Evolutionary conservation across 2,888 invertebrate genomes (phyloP).

Genomic region (Eristalis pertinax): DNA sequence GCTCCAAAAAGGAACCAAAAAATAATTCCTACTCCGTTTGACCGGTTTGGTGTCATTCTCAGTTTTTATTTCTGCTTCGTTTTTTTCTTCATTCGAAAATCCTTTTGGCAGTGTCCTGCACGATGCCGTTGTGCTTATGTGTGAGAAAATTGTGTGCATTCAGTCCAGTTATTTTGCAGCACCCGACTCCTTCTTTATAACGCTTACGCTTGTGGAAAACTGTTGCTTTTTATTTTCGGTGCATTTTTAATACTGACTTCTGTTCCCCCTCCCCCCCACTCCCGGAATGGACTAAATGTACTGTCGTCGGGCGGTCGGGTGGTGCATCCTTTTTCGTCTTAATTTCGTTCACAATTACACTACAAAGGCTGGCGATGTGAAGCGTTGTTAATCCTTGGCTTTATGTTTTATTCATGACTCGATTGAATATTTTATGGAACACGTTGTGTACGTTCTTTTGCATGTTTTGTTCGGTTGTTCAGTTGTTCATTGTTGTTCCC

Average conservation of each 20-base stretch:
- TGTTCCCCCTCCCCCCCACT: no score
- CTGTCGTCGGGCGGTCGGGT: no score
- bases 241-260: conserved; percentile 29
- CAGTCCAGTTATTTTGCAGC: conserved; percentile 14
- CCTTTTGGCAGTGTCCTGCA: conserved; percentile 32
- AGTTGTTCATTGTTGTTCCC: neutral
- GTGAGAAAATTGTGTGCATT: conserved; percentile 10
- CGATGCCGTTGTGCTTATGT: conserved; percentile 13
- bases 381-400: conserved; percentile 56
- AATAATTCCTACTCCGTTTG: conserved; percentile 49
- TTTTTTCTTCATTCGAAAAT: neutral
- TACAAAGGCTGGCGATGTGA: conserved; percentile 22
- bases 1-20: conserved; percentile 44
- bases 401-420: conserved; percentile 66
- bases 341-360: conserved; percentile 61
- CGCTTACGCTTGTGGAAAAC: conserved; percentile 12
- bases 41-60: conserved; percentile 16
- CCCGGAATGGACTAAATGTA: neutral
- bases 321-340: conserved; percentile 31
- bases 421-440: conserved; percentile 66
- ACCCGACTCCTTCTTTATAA: conserved; percentile 20
- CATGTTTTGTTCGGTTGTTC: conserved; percentile 14
- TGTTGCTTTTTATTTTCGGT: conserved; percentile 17
- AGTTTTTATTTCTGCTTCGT: no score
- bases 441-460: conserved; percentile 44